A percentile compares a stretch with the other conserved stretches of the same genome.
Evolutionary conservation across 2,797 vertebrate genomes (phyloP).

Genomic region (Onychomys torridus): DNA sequence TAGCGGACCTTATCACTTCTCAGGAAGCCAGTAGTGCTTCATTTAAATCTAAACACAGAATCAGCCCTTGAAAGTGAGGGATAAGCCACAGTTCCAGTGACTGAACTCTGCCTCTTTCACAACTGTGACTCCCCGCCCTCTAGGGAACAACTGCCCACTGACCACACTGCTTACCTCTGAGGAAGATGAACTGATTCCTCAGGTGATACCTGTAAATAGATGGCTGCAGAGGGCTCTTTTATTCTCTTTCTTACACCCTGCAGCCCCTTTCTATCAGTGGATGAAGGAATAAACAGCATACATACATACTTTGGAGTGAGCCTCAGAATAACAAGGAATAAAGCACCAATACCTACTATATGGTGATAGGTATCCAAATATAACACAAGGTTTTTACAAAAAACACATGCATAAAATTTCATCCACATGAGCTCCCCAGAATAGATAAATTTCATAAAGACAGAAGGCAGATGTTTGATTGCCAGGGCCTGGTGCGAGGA

Average conservation of each 20-base stretch:
- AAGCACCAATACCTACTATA: neutral
- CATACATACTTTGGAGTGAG: neutral
- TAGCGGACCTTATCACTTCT: no score
- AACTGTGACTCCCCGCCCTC: no score
- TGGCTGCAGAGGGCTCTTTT: neutral
- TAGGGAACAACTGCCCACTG: neutral
- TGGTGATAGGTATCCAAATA: neutral
- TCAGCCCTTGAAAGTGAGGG: no score
- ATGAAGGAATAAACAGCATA: neutral
- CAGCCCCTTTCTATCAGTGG: neutral
- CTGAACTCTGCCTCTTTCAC: no score
- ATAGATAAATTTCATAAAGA: neutral
- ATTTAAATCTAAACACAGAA: no score
- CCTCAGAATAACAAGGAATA: neutral
- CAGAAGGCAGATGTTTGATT: neutral
- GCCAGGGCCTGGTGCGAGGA: no score
- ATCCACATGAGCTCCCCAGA: neutral
- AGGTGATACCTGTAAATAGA: neutral
- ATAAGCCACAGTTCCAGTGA: no score
- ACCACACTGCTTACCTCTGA: neutral
- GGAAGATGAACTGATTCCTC: neutral
- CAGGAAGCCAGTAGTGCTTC: no score
- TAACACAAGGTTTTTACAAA: neutral
- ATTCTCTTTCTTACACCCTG: neutral
- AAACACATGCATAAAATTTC: neutral